Percentiles rank a stretch among this genome's conserved stretches.
phyloP scores from a whole-genome alignment of 2,113 vertebrate species.

The Suricata suricatta region DNA sequence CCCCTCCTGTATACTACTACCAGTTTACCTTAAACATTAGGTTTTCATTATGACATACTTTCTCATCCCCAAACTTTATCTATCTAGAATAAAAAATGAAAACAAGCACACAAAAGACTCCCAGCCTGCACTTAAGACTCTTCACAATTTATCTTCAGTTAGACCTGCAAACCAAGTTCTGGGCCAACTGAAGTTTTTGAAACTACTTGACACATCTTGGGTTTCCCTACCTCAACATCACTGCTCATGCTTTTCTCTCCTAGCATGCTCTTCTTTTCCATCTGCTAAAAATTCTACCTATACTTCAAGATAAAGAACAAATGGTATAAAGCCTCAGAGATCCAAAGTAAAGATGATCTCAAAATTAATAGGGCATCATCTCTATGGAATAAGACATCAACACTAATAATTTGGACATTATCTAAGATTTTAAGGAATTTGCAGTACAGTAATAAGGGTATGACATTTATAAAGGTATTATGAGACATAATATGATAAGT shows the following conservation, averaged over 20 bases:
- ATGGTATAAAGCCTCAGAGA: background rate
- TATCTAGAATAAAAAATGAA: background rate
- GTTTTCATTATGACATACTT: background rate
- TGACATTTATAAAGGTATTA: background rate
- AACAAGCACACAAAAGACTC: background rate
- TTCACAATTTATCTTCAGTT: background rate
- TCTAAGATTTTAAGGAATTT: background rate
- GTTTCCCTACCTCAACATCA: background rate
- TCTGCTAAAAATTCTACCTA: background rate
- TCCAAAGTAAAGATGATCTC: background rate
- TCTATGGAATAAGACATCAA: background rate
- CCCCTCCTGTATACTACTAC: background rate
- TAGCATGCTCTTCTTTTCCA: background rate
- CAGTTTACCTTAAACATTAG: slow-evolving; percentile 18
- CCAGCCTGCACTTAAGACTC: background rate
- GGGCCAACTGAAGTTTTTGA: background rate
- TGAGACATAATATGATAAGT: background rate
- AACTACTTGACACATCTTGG: background rate
- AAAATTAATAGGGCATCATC: background rate
- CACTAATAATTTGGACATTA: background rate
- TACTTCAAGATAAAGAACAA: background rate
- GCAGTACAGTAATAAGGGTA: background rate
- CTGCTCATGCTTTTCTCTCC: background rate
- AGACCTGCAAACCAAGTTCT: background rate
- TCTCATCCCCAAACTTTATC: background rate